Conservation (phyloP, 2,888 invertebrate genomes). For the Calameuta idolon region DNA sequence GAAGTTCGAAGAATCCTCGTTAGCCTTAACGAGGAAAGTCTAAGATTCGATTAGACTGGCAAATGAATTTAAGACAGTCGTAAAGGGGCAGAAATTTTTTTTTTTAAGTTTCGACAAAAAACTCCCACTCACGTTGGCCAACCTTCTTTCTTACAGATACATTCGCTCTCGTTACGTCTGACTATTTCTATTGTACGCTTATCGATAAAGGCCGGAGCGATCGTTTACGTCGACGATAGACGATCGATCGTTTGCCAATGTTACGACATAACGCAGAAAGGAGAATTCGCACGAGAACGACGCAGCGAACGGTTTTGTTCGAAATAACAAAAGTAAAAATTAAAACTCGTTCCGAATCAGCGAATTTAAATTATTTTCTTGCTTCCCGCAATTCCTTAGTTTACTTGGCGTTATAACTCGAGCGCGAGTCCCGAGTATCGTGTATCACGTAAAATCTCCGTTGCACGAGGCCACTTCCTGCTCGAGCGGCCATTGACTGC, state of each 20-base stretch:
- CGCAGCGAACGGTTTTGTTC: neutral
- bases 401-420: neutral
- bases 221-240: neutral
- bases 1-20: neutral
- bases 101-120: neutral
- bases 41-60: neutral
- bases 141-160: neutral
- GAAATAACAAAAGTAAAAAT: neutral
- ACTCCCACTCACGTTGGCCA: neutral
- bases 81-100: neutral
- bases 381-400: neutral
- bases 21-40: too few relatives aligned
- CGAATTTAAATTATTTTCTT: neutral
- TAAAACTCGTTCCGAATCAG: neutral
- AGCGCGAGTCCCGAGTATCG: neutral
- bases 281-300: neutral
- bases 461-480: neutral
- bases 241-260: neutral
- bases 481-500: neutral
- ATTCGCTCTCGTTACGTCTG: neutral
- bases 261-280: neutral
- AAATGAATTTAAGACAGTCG: neutral
- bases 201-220: neutral
- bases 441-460: neutral
- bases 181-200: neutral